Conservation (phyloP, 1,140 invertebrate species). For the Elysia chlorotica region DNA sequence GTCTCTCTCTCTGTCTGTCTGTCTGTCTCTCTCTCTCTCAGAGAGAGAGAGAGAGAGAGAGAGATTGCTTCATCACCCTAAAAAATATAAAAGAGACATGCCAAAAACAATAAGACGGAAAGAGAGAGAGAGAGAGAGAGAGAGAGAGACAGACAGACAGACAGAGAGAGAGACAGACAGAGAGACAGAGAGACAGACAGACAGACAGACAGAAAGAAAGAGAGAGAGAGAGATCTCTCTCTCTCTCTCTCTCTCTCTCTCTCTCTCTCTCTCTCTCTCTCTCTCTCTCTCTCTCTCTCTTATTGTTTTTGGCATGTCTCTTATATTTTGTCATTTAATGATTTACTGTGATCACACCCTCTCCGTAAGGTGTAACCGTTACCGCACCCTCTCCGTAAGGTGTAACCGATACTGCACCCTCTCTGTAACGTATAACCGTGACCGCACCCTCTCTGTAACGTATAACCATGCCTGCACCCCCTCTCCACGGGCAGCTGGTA, state of each 20-base stretch:
- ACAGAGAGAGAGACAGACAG: background rate
- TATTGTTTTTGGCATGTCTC: background rate
- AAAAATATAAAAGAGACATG: background rate
- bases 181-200: background rate
- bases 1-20: no score
- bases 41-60: no score
- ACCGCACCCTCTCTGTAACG: background rate
- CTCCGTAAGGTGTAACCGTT: background rate
- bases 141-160: background rate
- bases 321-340: no score
- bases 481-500: constrained; percentile 50
- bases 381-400: background rate
- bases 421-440: no score
- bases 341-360: no score
- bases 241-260: background rate
- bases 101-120: background rate
- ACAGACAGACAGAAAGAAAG: background rate
- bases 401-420: background rate
- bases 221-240: background rate
- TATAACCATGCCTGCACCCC: background rate
- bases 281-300: background rate
- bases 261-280: background rate
- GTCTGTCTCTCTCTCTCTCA: no score
- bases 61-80: background rate
- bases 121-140: background rate